phyloP scores from a whole-genome alignment of 2,797 vertebrate genomes.

The Meda fulgida region DNA sequence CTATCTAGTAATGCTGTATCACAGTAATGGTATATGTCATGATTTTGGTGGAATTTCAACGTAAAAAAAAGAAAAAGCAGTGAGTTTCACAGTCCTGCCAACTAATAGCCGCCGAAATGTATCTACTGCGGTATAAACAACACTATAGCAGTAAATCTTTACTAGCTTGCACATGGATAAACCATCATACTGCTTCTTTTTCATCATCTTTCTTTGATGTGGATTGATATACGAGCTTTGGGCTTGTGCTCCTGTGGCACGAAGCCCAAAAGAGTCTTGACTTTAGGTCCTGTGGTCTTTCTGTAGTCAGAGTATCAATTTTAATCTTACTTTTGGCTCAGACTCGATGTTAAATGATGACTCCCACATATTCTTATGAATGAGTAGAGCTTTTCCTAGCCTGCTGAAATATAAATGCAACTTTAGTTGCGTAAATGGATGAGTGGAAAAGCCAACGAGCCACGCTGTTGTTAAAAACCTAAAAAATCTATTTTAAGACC shows the following conservation, averaged over 20 bases:
- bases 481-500: constrained; percentile 22
- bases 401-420: constrained; percentile 28
- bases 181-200: constrained; percentile 1
- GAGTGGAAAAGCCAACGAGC: constrained; percentile 15
- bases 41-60: not conserved
- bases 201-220: constrained; percentile 1
- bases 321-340: constrained; percentile 32
- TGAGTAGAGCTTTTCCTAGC: constrained; percentile 14
- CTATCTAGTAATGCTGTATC: not conserved
- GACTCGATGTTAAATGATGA: constrained; percentile 8
- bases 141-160: not conserved
- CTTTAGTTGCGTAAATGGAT: constrained; percentile 18
- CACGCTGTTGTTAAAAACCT: constrained; percentile 9
- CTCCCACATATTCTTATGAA: constrained; percentile 25
- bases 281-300: constrained; percentile 24
- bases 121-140: not conserved
- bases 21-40: not conserved
- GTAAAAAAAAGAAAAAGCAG: not conserved
- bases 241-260: not conserved
- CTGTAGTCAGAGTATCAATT: constrained; percentile 30
- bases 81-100: not conserved
- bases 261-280: not conserved
- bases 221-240: constrained; percentile 16
- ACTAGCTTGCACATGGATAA: not conserved
- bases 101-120: not conserved